Conservation (phyloP, 2,888 invertebrate species). For the Philonicus albiceps region DNA sequence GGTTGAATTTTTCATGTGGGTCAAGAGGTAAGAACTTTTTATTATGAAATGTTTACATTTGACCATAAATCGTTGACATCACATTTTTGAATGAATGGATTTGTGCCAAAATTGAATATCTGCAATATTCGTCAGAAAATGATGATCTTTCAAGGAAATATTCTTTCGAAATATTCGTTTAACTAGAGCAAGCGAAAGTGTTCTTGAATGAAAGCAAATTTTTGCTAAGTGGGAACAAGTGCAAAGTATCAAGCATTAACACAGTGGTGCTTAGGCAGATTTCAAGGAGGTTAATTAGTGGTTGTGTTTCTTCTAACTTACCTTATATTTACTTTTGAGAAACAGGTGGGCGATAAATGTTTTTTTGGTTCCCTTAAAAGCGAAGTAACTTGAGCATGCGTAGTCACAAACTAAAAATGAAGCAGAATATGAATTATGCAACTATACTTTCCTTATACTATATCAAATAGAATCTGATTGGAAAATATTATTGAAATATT, state of each 20-base stretch:
- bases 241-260: not conserved
- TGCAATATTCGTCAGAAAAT: not conserved
- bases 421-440: too few relatives aligned
- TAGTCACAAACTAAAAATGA: too few relatives aligned
- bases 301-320: not conserved
- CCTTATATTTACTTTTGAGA: too few relatives aligned
- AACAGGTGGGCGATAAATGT: too few relatives aligned
- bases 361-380: too few relatives aligned
- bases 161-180: not conserved
- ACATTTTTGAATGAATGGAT: not conserved
- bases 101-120: not conserved
- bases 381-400: too few relatives aligned
- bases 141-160: conserved; percentile 5
- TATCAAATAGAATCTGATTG: too few relatives aligned
- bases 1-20: not conserved
- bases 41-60: not conserved
- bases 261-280: not conserved
- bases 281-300: not conserved
- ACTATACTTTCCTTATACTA: too few relatives aligned
- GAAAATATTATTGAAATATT: too few relatives aligned
- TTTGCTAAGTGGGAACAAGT: not conserved
- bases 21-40: not conserved
- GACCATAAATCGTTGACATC: not conserved
- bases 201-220: not conserved
- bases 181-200: not conserved